A percentile compares a stretch with the other conserved stretches of the same genome.
phyloP scores from a whole-genome alignment of 2,113 vertebrate genomes.

The Pollimyrus isidori region DNA sequence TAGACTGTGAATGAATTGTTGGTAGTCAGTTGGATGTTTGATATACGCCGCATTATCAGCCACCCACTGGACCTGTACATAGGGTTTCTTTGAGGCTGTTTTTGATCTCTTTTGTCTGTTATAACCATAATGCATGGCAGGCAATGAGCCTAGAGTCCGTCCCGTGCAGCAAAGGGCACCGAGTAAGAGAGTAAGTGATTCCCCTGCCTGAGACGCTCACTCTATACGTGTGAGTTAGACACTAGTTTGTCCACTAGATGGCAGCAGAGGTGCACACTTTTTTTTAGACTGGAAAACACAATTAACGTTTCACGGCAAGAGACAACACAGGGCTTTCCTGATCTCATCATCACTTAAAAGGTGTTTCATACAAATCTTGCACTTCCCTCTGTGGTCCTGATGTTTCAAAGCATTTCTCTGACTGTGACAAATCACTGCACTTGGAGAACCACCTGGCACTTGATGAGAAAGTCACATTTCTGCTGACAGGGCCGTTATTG shows the following conservation, averaged over 20 bases:
- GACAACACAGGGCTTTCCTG: background rate
- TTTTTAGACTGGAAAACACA: background rate
- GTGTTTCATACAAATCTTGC: background rate
- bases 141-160: background rate
- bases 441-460: background rate
- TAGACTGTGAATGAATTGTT: background rate
- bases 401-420: background rate
- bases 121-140: background rate
- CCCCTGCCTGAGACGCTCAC: background rate
- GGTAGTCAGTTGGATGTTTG: background rate
- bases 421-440: background rate
- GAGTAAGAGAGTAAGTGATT: background rate
- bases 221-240: background rate
- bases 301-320: background rate
- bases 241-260: slow-evolving; percentile 6
- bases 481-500: background rate
- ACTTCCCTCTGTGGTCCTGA: background rate
- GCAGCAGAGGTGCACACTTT: background rate
- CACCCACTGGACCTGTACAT: background rate
- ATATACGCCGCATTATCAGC: background rate
- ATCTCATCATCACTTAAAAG: background rate
- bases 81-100: background rate
- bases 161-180: background rate
- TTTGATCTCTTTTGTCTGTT: background rate
- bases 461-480: background rate